Evolutionary conservation across 1,140 invertebrate species (phyloP), one percentile per base, ranked within the genome.

Genomic region (Papilio polytes): DNA sequence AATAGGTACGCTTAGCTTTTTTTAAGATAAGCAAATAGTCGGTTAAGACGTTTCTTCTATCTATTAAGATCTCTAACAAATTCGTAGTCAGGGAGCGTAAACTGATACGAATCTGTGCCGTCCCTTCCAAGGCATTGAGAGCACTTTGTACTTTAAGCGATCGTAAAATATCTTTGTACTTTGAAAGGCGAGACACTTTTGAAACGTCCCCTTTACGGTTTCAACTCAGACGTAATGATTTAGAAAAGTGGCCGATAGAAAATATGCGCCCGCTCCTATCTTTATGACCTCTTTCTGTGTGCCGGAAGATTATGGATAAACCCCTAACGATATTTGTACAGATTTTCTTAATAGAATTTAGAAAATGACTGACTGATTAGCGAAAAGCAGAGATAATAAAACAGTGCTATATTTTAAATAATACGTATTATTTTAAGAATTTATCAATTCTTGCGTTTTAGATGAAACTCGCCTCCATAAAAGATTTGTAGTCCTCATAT

Each of bases 141-240:
- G 76, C 53, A 56, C 76, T 78, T 36, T 78, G 53, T 78, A 78
- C 53, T 31, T 78, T 78, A 59, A 78, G 76, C 76, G 76, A 4
- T 78, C 48, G 48, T 78, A 78, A 78, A 78, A 78, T 78, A 78
- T 78, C 76, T 78, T 78, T 78, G 51, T 78, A 78, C 53, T 78
- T 36, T 78, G 53, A 78, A 78, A 78, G 51, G 26, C 76, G 76
- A 78, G 48, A 78, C 51, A 53, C 76, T 78, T 59, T 41, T 56
- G 76, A 59, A 78, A 59, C 31, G 76, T 78, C 31, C 51, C 51
- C 76, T 78, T 78, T 63, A 41, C 76, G 53, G 76, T 36, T 78
- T 63, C 31, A 59, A 20, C 76, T 78, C 53, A 78, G 31, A 78
- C 48, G 76, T 78, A 78, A 78, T 78, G 76, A 78, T 78, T 59